Conservation (phyloP, 2,797 vertebrate species). For the Cryptoprocta ferox region DNA sequence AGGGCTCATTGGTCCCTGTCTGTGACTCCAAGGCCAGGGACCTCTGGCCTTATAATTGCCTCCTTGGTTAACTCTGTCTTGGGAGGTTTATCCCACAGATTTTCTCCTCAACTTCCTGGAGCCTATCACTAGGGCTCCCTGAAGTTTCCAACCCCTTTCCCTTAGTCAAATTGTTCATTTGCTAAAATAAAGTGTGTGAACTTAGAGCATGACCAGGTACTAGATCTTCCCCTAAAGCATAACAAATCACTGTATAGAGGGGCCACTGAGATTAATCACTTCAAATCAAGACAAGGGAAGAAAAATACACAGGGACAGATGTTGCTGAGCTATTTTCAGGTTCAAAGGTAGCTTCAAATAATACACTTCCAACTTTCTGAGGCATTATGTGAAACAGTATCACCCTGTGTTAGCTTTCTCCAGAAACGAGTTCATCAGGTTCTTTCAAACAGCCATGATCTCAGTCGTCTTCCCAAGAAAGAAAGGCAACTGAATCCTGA, state of each 20-base stretch:
- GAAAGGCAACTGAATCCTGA: slow-evolving; percentile 73
- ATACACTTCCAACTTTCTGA: not conserved
- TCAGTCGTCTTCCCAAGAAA: slow-evolving; percentile 7
- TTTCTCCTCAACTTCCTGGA: not conserved
- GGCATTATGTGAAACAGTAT: slow-evolving; percentile 42
- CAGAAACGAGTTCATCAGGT: slow-evolving; percentile 74
- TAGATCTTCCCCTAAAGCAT: not conserved
- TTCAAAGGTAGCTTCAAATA: slow-evolving; percentile 26
- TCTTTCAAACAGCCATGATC: slow-evolving; percentile 71
- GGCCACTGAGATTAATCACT: not conserved
- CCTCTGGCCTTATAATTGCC: not conserved
- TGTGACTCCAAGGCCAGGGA: not conserved
- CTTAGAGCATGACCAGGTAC: not conserved
- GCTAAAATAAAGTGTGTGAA: not conserved
- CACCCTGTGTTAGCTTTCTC: slow-evolving; percentile 69
- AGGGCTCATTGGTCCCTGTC: not conserved
- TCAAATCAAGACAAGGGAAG: not conserved
- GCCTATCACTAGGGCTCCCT: not conserved
- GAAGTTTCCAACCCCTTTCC: not conserved
- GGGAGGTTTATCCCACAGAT: not conserved
- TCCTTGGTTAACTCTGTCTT: not conserved
- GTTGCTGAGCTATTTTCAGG: slow-evolving; percentile 19
- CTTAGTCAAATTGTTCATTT: not conserved
- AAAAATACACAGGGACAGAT: slow-evolving; percentile 9
- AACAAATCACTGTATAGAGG: not conserved